Evolutionary conservation across 2,888 invertebrate genomes (phyloP), one percentile per base, ranked within the genome.

Genomic region (Ellobium chinense): DNA sequence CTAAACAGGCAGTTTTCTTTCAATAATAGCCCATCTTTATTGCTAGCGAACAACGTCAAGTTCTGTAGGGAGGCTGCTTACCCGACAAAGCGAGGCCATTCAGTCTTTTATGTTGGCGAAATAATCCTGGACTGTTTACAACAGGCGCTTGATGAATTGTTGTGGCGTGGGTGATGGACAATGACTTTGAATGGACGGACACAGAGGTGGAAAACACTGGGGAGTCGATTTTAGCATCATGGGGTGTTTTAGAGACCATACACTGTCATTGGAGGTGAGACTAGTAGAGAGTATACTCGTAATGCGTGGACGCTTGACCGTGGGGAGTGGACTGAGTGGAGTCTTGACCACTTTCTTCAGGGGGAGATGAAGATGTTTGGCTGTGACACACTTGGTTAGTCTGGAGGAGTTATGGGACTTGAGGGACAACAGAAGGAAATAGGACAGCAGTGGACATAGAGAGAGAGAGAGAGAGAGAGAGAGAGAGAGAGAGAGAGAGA

Each of bases 1-100:
- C 31, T 37, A 68, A 75, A 31, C 54, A 70, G 69, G 31, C 60
- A 29, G 60, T 68, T 75, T 68, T 60, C 14, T 37, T 68, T 46
- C 58, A 37, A 24, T 75, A 75, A 80, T 75, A 37, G 75, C 75
- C 29, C 37, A 34, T 56, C 69, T 69, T 75, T 62, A 66, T 73
- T 60, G 60, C 46, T 18, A 18, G 46, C 46, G 46, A 46, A 46
- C 46, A 46, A 46, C 7, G 46, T 46, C 18, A 46, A 46, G 46
- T 46, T 46, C 9, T 46, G 46, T 46, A 7, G 46, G 46, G 46
- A 46, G 46, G 46, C 46, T 46, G 46, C 18, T 46, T 46, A 46
- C 9, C 46, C 9, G 65, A 65, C 29, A 65, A 65, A 9, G 21
- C 29, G 31, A 7, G 65, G 31, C 65, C 34, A 65, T 65, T 65